These are phyloP conservation scores for Melitaea cinxia DNA, from an alignment of 1,140 invertebrate species.

Conservation along the genomic window DNA sequence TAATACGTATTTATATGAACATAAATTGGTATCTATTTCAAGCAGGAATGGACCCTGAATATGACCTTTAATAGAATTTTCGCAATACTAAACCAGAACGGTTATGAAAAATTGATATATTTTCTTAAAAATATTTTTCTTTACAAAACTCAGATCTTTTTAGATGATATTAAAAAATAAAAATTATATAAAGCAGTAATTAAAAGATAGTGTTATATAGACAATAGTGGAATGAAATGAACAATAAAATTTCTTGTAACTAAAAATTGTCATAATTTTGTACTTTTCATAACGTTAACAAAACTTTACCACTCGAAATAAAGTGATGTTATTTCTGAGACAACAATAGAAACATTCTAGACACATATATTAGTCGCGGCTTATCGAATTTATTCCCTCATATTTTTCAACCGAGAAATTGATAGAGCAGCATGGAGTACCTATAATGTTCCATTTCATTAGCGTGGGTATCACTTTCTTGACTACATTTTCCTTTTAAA, in stretches of 20 bases:
- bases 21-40: too few relatives aligned
- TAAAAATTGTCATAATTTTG: not conserved
- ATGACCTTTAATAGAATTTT: too few relatives aligned
- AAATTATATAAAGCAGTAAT: too few relatives aligned
- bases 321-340: slow-evolving; percentile 40
- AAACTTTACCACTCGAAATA: slow-evolving; percentile 31
- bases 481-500: too few relatives aligned
- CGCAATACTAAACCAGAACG: too few relatives aligned
- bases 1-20: too few relatives aligned
- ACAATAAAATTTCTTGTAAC: not conserved
- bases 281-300: not conserved
- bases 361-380: slow-evolving; percentile 53
- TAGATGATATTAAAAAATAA: too few relatives aligned
- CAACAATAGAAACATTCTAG: slow-evolving; percentile 52
- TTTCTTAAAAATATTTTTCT: too few relatives aligned
- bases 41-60: too few relatives aligned
- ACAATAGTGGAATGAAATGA: not conserved
- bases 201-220: not conserved
- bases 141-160: too few relatives aligned
- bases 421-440: slow-evolving; percentile 8
- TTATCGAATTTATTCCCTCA: slow-evolving; percentile 53
- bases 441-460: slow-evolving; percentile 5
- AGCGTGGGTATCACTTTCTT: not conserved
- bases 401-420: slow-evolving; percentile 39
- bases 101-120: too few relatives aligned